Conservation (phyloP, 2,113 vertebrate species). For the Bujurquina vittata region DNA sequence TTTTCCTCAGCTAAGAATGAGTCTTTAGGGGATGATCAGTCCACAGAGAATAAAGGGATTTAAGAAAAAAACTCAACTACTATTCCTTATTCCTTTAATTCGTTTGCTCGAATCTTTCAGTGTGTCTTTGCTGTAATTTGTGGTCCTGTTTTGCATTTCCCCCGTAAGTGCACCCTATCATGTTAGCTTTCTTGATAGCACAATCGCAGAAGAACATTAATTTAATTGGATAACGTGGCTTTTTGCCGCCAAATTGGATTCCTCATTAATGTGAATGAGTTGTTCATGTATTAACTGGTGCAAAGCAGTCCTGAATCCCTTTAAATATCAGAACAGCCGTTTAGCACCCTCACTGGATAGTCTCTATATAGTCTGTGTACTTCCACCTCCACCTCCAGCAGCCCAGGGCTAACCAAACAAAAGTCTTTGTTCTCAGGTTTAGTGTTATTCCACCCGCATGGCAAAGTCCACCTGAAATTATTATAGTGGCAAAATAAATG, state of each 20-base stretch:
- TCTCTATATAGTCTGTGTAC: constrained; percentile 7
- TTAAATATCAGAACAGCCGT: neutral
- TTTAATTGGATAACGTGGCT: neutral
- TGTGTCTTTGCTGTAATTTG: neutral
- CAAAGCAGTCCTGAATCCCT: fast-evolving
- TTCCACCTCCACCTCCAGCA: constrained; percentile 54
- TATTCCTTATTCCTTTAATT: no score
- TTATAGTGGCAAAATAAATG: constrained; percentile 54
- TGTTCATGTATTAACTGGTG: neutral
- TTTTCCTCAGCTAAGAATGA: neutral
- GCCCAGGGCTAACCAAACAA: constrained; percentile 50
- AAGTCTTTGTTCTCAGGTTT: constrained; percentile 64
- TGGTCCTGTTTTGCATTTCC: neutral
- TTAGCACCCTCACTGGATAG: neutral
- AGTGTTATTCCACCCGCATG: constrained; percentile 48
- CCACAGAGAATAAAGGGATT: no score
- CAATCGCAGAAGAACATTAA: neutral
- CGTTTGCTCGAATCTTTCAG: neutral
- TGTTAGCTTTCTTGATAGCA: neutral
- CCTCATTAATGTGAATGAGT: neutral
- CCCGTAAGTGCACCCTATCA: neutral
- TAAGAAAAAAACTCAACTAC: no score
- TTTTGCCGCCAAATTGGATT: neutral
- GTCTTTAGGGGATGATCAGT: no score
- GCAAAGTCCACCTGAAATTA: constrained; percentile 56